Conservation (phyloP, 1,140 invertebrate genomes). For the Cylas formicarius region DNA sequence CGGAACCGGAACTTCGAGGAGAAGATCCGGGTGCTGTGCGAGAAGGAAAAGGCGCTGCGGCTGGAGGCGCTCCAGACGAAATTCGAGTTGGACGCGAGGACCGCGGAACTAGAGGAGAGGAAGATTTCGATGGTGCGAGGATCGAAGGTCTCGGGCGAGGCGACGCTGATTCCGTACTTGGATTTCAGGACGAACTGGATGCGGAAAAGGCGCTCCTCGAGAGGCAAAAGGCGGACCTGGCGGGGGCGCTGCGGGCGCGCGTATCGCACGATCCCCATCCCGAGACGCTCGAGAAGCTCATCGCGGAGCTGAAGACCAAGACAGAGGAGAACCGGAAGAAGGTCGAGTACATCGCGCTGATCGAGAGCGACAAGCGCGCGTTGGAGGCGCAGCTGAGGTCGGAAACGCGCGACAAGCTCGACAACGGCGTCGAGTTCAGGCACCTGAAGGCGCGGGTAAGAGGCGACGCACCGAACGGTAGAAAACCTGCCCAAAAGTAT, state of each 20-base stretch:
- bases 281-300: conserved; percentile 45
- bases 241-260: conserved; percentile 24
- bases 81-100: conserved; percentile 46
- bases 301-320: conserved; percentile 47
- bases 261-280: conserved; percentile 29
- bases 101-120: conserved; percentile 39
- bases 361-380: conserved; percentile 43
- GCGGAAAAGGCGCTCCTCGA: conserved; percentile 33
- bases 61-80: conserved; percentile 39
- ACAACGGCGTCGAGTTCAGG: conserved; percentile 18
- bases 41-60: conserved; percentile 39
- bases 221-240: conserved; percentile 26
- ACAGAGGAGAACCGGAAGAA: conserved; percentile 48
- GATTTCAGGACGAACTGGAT: conserved; percentile 35
- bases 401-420: conserved; percentile 40
- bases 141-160: conserved; percentile 18
- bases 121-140: conserved; percentile 41
- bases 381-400: conserved; percentile 35
- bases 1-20: conserved; percentile 49
- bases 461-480: neutral
- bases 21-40: conserved; percentile 36
- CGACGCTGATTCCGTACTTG: no score
- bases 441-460: conserved; percentile 24
- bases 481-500: no score
- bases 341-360: conserved; percentile 44